Conservation (phyloP, 2,888 invertebrate genomes). For the Entomobrya proxima region DNA sequence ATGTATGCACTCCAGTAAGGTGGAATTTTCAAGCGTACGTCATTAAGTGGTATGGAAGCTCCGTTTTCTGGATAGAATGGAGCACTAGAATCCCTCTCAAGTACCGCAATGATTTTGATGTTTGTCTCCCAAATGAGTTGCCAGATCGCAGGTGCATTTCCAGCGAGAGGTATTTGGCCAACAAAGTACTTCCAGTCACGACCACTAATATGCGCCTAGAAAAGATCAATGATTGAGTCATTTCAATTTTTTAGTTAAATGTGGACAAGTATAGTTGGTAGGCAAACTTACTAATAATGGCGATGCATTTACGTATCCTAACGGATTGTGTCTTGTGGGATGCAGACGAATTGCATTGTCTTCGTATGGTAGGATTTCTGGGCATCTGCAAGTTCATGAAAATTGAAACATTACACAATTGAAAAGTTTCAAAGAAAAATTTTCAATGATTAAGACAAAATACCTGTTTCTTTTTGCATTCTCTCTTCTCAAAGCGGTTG, state of each 20-base stretch:
- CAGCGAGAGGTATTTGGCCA: conserved; percentile 83
- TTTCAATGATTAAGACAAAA: neutral
- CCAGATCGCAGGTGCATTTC: conserved; percentile 86
- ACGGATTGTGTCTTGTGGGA: conserved; percentile 88
- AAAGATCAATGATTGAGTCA: conserved; percentile 72
- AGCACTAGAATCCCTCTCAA: conserved; percentile 79
- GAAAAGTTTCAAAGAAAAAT: neutral
- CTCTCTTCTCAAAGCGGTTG: conserved; percentile 85
- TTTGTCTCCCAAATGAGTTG: conserved; percentile 94
- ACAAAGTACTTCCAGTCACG: conserved; percentile 91
- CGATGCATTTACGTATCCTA: conserved; percentile 95
- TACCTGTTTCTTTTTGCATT: conserved; percentile 80
- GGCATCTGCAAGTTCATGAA: conserved; percentile 79
- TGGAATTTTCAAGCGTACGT: conserved; percentile 61
- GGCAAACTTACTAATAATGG: conserved; percentile 85
- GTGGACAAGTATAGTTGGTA: neutral
- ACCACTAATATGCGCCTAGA: conserved; percentile 88
- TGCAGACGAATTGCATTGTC: conserved; percentile 90
- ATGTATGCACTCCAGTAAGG: neutral
- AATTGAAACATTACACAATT: neutral
- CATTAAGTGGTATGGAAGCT: conserved; percentile 75
- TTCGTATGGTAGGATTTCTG: conserved; percentile 91
- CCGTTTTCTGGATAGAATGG: conserved; percentile 76
- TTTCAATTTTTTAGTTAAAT: neutral
- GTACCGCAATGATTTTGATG: conserved; percentile 87